Base-by-base conservation (phyloP, 1,140 invertebrate genomes). In the Bicyclus anynana region DNA sequence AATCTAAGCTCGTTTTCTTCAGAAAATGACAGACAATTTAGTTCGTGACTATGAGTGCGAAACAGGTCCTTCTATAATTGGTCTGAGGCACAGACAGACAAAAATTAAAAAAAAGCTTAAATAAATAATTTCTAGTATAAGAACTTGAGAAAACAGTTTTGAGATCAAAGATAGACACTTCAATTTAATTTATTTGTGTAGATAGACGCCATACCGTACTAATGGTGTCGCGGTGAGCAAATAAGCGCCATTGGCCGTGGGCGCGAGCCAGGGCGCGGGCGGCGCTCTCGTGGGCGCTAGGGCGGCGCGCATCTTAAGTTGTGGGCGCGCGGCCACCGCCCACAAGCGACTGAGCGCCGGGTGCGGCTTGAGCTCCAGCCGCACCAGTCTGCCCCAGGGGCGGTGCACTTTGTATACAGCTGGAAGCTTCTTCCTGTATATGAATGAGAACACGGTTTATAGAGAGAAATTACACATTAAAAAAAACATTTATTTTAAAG, bases 291-390 rank as follows among this genome's bases (percentile, higher is more conserved):
- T 95, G 2, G 42, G 56, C 84, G 91, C 52, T 40, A 94, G 84
- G 57, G 87, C 86, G 93, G 80, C 6, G 29, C 94, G 91, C 89
- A 98, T 96, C 48, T 87, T 91, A 50, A 97, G 86, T 5, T 90
- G 90, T 67, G 93, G 91, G 26, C 89, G 91, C 27, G 92, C 88
- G 0, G 94, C 93, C 16, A 92, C 91, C 20, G 91, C 89, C 69
- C 94, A 94, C 27, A 97, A 73, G 44, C 90, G 91, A 3, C 92
- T 79, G 12, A 98, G 77, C 29, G 92, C 74, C 10, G 95, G 96
- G 90, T 97, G 95, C 16, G 95, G 94, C 89, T 97, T 95, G n/a
- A 96, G 91, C 89, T 97, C 94, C 82, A 95, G 93, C 47, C 92
- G 92, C 0, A 93, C 77, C 17, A 90, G 65, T 0, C 91, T 85